Base-by-base conservation (phyloP, 2,888 invertebrate species). In the Cheilosia vernalis region DNA sequence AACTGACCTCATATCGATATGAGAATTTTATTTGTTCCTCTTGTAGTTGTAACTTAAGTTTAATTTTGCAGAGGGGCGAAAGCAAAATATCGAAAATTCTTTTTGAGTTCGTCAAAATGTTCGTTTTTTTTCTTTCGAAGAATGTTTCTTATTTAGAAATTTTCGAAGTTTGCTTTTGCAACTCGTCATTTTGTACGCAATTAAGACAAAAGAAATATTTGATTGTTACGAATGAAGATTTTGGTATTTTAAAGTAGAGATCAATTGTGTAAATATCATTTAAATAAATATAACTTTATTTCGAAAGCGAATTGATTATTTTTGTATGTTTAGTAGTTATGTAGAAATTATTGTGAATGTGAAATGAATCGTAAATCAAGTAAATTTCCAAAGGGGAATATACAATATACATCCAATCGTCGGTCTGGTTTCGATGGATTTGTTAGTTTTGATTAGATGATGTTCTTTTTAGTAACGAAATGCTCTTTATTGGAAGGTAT, bases 121-220 rank as follows among this genome's bases (percentile, higher is more conserved):
- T n/a, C 17, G 7, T 17, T 44, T 44, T 17, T 44, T 44, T 21
- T 21, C 49, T 42, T 40, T 58, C 4, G 15, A 44, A 27, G 3
- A 17, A 27, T 17, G 0, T 15, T 15, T 40, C 30, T 13, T 27
- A 5, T 24, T 15, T 7, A 33, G n/a, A 49, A 40, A 6, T 17
- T 55, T 55, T 63, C 55, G 56, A 64, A 73, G 47, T 73, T 73
- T 73, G 30, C 73, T 55, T 64, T 61, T 9, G 4, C 2, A 9
- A 24, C 63, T 55, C 44, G 6, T 17, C 9, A 13, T 44, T 55
- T 30, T 37, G n/a, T 21, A 47, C 13, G 30, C 27, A 58, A 37
- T 33, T 47, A n/a, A 24, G 58, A 21, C n/a, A 15, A 33, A 69
- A 49, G 3, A 37, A 47, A 27, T 70, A 42, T 9, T 13, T 37